A percentile compares a stretch with the other conserved stretches of the same genome.
phyloP scores from a whole-genome alignment of 2,113 vertebrate genomes.

The Poeciliopsis occidentalis region DNA sequence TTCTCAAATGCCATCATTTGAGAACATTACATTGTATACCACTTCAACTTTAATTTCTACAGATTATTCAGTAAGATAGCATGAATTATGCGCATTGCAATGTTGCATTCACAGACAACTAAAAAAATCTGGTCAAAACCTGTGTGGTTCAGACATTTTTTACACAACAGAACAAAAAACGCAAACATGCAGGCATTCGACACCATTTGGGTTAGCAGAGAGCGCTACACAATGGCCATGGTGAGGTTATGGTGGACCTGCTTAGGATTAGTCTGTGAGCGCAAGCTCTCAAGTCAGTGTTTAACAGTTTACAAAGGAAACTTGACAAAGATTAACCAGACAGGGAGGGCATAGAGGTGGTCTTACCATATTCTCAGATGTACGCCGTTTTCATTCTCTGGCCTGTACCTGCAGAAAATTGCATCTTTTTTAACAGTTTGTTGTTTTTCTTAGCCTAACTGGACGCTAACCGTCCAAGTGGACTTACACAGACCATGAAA shows the following conservation, averaged over 20 bases:
- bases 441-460: conserved; percentile 14
- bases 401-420: conserved; percentile 99
- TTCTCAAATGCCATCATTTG: too few relatives aligned
- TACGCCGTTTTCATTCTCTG: conserved; percentile 99
- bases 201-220: conserved; percentile 53
- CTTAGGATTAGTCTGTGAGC: conserved; percentile 83
- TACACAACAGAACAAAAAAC: conserved; percentile 3
- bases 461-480: conserved; percentile 39
- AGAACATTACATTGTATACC: too few relatives aligned
- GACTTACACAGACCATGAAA: conserved; percentile 37
- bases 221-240: conserved; percentile 71
- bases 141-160: neutral
- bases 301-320: conserved; percentile 54
- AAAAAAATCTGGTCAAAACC: too few relatives aligned
- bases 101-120: too few relatives aligned
- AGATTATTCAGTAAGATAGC: too few relatives aligned
- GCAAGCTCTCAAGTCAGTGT: conserved; percentile 60
- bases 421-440: conserved; percentile 85
- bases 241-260: conserved; percentile 71
- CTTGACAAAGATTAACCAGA: conserved; percentile 63
- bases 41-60: too few relatives aligned
- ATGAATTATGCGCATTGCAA: too few relatives aligned
- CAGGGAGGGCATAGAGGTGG: conserved; percentile 71
- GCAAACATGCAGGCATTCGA: conserved; percentile 25
- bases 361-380: conserved; percentile 99